phyloP scores from a whole-genome alignment of 2,113 vertebrate species.

The Gallinago undulata region DNA sequence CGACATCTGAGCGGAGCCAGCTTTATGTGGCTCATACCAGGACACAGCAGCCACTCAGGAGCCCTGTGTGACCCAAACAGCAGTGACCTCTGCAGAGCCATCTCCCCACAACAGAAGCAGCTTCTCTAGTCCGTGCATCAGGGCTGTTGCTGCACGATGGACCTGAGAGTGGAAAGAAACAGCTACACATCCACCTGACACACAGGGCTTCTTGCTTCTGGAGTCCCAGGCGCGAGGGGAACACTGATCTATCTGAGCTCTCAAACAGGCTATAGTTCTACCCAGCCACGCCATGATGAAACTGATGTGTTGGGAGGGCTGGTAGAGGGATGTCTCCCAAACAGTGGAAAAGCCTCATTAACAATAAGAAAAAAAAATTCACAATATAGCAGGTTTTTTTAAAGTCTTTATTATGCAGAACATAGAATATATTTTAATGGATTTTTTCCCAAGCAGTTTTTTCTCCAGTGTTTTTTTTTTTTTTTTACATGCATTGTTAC shows the following conservation, averaged over 20 bases:
- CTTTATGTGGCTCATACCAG: not conserved
- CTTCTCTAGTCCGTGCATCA: not conserved
- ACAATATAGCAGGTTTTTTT: not conserved
- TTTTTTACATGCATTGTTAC: slow-evolving; percentile 62
- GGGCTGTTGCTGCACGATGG: fast-evolving
- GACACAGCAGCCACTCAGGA: fast-evolving
- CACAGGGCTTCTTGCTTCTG: not conserved
- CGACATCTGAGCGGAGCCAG: fast-evolving
- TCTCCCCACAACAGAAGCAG: fast-evolving
- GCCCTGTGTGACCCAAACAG: not conserved
- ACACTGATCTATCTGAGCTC: not conserved
- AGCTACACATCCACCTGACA: not conserved
- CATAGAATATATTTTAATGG: slow-evolving; percentile 63
- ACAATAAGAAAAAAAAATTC: not conserved
- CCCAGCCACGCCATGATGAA: not conserved
- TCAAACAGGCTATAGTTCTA: not conserved
- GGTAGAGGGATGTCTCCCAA: not conserved
- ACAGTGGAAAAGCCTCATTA: not conserved
- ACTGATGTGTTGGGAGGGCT: fast-evolving
- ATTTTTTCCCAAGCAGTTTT: slow-evolving; percentile 56
- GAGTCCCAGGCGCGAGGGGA: not conserved
- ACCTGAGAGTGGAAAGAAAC: fast-evolving
- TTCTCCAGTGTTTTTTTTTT: not conserved
- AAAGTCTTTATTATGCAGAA: slow-evolving; percentile 75
- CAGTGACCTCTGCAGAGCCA: not conserved